Base-by-base conservation (phyloP, 2,113 vertebrate genomes). In the Heloderma charlesbogerti region DNA sequence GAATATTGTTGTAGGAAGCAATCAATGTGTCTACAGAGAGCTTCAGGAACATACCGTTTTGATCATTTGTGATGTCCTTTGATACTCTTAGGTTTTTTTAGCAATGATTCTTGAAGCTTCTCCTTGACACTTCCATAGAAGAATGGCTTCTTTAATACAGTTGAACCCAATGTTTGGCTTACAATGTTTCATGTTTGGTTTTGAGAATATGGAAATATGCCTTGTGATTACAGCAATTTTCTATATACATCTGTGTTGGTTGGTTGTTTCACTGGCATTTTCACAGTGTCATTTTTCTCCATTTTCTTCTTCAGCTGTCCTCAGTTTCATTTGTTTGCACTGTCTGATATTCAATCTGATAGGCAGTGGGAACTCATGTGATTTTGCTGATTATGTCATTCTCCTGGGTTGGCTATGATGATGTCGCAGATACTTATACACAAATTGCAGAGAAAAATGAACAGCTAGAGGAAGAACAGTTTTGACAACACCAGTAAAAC, bases 11-110 rank as follows among this genome's bases (percentile, higher is more conserved):
- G 84, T 83, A 90, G 92, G 92, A 92, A 92, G 74, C 88, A 95
- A 96, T 96, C 92, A 93, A 89, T 95, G 89, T 67, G 92, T 92
- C 8, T 1, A 29, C 90, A 95, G 92, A 94, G 91, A 69, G 69
- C 95, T 88, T 57, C 75, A 67, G 16, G 51, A 95, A 84, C 82
- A 89, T 85, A 66, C 77, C 77, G 86, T 40, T 91, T 94, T 95
- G 94, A 25, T 94, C 54, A 81, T 34, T 93, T 91, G 66, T 8
- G 20, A 60, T 91, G n/a, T 89, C 86, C 91, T 94, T 89, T 92
- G 94, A 94, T 91, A 87, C 79, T 77, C 20, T 77, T 94, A 83
- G 86, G 93, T 94, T 95, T 91, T 84, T 92, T 95, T 84, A 88
- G 72, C 91, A 95, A 93, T 92, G 87, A 90, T 94, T 72, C 75